Evolutionary conservation across 37 sponge, comb jelly and placozoan species (phyloP).

Genomic region (Chondrosia reniformis): DNA sequence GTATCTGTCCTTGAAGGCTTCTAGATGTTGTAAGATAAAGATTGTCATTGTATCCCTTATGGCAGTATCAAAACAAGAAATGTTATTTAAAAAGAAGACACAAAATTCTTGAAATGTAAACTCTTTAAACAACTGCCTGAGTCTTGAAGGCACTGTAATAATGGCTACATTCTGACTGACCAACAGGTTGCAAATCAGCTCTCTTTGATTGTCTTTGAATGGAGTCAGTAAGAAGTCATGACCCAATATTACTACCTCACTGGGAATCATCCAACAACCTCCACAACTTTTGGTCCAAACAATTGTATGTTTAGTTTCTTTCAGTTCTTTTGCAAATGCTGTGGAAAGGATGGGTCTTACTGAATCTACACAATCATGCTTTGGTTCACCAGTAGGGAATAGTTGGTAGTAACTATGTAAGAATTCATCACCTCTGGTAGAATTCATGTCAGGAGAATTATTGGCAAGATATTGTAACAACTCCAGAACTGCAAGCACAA

Average conservation of each 20-base stretch:
- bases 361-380: neutral
- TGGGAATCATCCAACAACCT: slow-evolving; percentile 45
- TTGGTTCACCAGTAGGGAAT: slow-evolving; percentile 31
- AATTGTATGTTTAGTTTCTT: neutral
- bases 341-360: neutral
- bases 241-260: slow-evolving; percentile 10
- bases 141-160: neutral
- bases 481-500: slow-evolving; percentile 29
- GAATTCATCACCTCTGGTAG: slow-evolving; percentile 2
- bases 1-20: neutral
- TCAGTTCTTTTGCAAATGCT: neutral
- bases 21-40: slow-evolving; percentile 20
- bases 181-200: neutral
- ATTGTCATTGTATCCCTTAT: slow-evolving; percentile 26
- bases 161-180: neutral
- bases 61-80: neutral
- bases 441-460: neutral
- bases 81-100: too few species aligned
- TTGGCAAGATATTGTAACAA: slow-evolving; percentile 27
- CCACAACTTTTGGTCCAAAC: slow-evolving; percentile 14
- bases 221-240: neutral
- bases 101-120: neutral
- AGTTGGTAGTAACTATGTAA: slow-evolving; percentile 40
- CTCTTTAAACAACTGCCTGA: neutral
- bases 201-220: neutral